phyloP scores from a whole-genome alignment of 2,113 vertebrate species.

The Numida meleagris region DNA sequence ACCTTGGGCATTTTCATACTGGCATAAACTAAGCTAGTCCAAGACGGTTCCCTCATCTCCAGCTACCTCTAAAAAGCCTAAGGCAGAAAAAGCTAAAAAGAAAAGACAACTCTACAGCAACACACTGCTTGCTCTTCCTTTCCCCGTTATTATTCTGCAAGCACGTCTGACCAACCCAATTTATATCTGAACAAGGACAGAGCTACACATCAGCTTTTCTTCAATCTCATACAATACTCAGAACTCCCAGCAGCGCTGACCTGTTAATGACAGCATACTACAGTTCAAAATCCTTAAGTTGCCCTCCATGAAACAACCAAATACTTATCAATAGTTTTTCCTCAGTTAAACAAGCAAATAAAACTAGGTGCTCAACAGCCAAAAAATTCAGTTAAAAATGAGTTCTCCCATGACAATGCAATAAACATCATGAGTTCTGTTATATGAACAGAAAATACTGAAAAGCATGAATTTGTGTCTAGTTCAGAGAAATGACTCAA shows the following conservation, averaged over 20 bases:
- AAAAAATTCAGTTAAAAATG: neutral
- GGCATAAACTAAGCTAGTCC: neutral
- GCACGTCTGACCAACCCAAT: fast-evolving
- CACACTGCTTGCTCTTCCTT: neutral
- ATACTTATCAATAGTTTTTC: neutral
- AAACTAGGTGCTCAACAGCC: neutral
- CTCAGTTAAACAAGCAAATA: neutral
- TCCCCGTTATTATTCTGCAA: neutral
- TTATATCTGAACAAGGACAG: neutral
- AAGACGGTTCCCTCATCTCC: neutral
- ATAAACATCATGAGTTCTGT: neutral
- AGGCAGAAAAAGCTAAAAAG: neutral
- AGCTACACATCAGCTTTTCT: neutral
- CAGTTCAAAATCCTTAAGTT: neutral
- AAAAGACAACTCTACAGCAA: fast-evolving
- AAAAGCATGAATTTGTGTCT: neutral
- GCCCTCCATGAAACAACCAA: neutral
- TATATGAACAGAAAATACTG: neutral
- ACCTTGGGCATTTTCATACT: too few relatives aligned
- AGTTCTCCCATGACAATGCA: neutral
- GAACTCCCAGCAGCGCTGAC: neutral
- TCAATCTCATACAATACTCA: neutral
- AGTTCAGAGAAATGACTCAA: fast-evolving
- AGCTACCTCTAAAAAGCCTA: neutral
- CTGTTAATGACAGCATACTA: neutral